Conservation (phyloP, 2,888 invertebrate genomes). For the Urechis unicinctus region DNA sequence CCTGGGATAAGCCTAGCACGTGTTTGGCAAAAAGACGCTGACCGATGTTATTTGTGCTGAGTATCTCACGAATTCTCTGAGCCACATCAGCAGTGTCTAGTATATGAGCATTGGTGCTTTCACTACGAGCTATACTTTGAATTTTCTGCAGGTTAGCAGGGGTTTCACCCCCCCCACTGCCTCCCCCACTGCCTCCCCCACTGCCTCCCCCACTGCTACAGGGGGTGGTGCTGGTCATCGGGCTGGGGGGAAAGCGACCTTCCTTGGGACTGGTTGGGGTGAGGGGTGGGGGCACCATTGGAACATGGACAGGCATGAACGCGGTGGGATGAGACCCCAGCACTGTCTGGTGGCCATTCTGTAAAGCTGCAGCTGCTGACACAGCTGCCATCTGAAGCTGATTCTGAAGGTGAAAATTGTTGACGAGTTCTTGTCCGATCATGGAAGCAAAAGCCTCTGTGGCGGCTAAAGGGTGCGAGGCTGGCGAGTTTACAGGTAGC, state of each 20-base stretch:
- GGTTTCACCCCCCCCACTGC: not conserved
- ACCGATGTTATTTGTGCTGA: slow-evolving; percentile 96
- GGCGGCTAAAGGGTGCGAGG: slow-evolving; percentile 28
- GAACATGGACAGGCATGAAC: not conserved
- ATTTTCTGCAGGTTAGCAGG: slow-evolving; percentile 6
- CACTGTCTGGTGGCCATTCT: not conserved
- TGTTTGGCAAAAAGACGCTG: slow-evolving; percentile 98
- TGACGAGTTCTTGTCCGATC: slow-evolving; percentile 72
- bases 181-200: not conserved
- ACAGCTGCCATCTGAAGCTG: slow-evolving; percentile 2
- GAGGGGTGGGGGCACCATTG: not conserved
- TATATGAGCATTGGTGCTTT: slow-evolving; percentile 17
- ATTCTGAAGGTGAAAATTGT: slow-evolving; percentile 58
- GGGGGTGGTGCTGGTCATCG: not conserved
- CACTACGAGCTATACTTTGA: slow-evolving; percentile 7
- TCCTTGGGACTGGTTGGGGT: slow-evolving; percentile 1
- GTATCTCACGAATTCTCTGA: slow-evolving; percentile 81
- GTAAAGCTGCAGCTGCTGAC: not conserved
- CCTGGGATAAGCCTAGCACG: slow-evolving; percentile 88
- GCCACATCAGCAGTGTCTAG: slow-evolving; percentile 91
- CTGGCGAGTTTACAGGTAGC: slow-evolving; percentile 13
- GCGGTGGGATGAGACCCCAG: not conserved
- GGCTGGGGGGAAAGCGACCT: not conserved
- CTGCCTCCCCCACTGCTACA: not conserved
- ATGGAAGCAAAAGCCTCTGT: slow-evolving; percentile 50